Evolutionary conservation across 2,888 invertebrate genomes (phyloP).

Genomic region (Escarpia spicata): DNA sequence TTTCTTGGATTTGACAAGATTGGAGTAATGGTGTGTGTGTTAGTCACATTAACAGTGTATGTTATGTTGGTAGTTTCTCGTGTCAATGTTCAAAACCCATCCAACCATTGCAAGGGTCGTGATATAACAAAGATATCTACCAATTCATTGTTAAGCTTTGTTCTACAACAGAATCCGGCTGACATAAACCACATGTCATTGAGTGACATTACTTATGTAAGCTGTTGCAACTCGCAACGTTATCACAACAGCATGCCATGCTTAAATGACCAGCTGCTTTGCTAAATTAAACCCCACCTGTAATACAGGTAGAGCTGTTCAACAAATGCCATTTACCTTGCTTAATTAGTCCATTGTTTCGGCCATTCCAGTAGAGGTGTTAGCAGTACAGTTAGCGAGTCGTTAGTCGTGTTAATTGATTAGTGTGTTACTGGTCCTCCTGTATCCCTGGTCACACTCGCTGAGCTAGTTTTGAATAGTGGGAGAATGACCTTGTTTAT

Average conservation of each 20-base stretch:
- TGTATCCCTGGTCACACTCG: background rate
- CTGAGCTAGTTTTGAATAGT: background rate
- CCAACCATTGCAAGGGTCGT: background rate
- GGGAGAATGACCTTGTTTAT: conserved; percentile 16
- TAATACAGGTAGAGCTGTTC: background rate
- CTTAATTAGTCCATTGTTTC: conserved; percentile 10
- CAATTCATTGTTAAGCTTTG: background rate
- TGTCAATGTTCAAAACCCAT: background rate
- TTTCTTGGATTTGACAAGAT: background rate
- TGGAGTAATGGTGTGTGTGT: background rate
- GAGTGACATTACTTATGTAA: background rate
- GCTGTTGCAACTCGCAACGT: background rate
- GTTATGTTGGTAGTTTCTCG: background rate
- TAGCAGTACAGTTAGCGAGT: background rate
- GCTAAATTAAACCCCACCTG: background rate
- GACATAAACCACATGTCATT: background rate
- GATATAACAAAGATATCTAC: background rate
- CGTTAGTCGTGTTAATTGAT: background rate
- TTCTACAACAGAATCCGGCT: background rate
- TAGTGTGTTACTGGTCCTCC: background rate
- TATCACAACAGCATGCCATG: background rate
- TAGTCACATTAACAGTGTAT: background rate
- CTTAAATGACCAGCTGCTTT: background rate
- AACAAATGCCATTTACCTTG: background rate
- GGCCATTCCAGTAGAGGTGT: background rate